Conservation (phyloP, 1,140 invertebrate species). For the Spodoptera frugiperda region DNA sequence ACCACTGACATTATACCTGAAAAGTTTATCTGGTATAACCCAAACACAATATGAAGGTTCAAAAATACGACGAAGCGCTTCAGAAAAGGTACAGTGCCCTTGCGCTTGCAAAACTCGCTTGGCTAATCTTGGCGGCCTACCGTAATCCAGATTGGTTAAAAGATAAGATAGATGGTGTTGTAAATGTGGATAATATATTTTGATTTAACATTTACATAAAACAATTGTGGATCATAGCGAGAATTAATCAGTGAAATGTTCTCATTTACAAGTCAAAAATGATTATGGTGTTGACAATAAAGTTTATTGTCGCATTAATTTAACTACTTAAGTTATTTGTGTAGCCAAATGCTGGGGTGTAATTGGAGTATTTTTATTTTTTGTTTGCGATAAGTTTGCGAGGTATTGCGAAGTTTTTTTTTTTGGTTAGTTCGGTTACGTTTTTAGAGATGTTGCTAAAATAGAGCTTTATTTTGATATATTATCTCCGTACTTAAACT, state of each 20-base stretch:
- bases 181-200: slow-evolving; percentile 30
- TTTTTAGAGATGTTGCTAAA: too few species aligned
- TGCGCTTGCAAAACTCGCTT: too few species aligned
- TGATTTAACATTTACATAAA: slow-evolving; percentile 44
- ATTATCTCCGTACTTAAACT: too few species aligned
- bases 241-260: slow-evolving; percentile 42
- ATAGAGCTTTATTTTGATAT: too few species aligned
- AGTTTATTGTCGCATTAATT: slow-evolving; percentile 40
- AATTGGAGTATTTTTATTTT: slow-evolving; percentile 31
- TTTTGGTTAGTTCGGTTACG: neutral
- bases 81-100: too few species aligned
- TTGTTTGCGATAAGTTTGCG: neutral
- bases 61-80: too few species aligned
- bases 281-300: slow-evolving; percentile 48
- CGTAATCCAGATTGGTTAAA: too few species aligned
- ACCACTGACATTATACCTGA: too few species aligned
- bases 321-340: slow-evolving; percentile 35
- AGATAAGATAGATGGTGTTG: slow-evolving; percentile 21
- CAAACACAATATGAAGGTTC: too few species aligned
- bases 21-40: too few species aligned
- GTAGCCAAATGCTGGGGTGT: slow-evolving; percentile 20
- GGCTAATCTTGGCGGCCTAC: too few species aligned
- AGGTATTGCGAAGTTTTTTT: too few species aligned
- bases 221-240: slow-evolving; percentile 41
- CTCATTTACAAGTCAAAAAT: slow-evolving; percentile 49